Evolutionary conservation across 2,888 invertebrate species (phyloP).

Genomic region (Harpalus rufipes): DNA sequence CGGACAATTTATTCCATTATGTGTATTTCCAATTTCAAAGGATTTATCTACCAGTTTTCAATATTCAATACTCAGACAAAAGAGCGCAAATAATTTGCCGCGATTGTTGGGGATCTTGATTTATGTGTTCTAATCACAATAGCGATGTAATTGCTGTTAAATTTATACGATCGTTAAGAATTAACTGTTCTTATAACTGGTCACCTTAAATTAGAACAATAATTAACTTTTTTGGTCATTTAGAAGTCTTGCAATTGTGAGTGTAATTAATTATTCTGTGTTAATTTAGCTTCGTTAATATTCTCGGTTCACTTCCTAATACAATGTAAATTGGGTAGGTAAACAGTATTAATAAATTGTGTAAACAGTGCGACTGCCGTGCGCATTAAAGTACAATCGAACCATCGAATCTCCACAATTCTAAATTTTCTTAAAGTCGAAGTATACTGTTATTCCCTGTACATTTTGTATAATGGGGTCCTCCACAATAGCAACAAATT

Average conservation of each 20-base stretch:
- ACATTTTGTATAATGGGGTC: too few species aligned
- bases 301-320: background rate
- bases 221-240: slow-evolving; percentile 3
- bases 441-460: too few species aligned
- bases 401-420: too few species aligned
- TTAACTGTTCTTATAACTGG: slow-evolving; percentile 21
- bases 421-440: too few species aligned
- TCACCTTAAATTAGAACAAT: slow-evolving; percentile 15
- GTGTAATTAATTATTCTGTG: background rate
- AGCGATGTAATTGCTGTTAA: slow-evolving; percentile 28
- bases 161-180: slow-evolving; percentile 36
- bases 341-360: background rate
- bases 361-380: too few species aligned
- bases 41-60: slow-evolving; percentile 15
- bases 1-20: slow-evolving; percentile 4
- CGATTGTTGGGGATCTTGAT: background rate
- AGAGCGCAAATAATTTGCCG: background rate
- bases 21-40: slow-evolving; percentile 18
- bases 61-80: slow-evolving; percentile 3
- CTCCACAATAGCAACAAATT: too few species aligned
- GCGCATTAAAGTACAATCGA: too few species aligned
- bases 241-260: background rate
- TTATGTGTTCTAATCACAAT: slow-evolving; percentile 5
- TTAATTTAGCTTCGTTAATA: background rate
- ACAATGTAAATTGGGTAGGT: background rate